phyloP scores from a whole-genome alignment of 2,888 invertebrate species.

The Lasioglossum villosulum region DNA sequence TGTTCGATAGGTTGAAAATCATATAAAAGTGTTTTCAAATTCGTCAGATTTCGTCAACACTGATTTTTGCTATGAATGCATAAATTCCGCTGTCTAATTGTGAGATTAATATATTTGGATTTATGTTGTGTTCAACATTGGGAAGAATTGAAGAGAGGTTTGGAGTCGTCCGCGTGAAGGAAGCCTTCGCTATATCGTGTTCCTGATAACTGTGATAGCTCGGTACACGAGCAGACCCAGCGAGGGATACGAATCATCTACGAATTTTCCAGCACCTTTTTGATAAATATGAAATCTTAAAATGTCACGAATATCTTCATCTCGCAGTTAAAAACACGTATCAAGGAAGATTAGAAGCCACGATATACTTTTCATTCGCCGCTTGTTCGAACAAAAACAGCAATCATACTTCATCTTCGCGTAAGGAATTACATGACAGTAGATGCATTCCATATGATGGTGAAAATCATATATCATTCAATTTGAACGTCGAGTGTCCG shows the following conservation, averaged over 20 bases:
- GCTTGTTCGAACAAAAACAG: not conserved
- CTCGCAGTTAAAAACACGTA: not conserved
- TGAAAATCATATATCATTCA: constrained; percentile 2
- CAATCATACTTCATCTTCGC: not conserved
- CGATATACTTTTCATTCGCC: not conserved
- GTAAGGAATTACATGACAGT: not conserved
- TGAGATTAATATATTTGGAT: not conserved
- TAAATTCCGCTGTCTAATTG: too few relatives aligned
- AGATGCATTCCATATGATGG: not conserved
- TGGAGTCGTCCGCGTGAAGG: constrained; percentile 28
- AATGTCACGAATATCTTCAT: not conserved
- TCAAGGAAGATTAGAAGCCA: not conserved
- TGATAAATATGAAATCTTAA: too few relatives aligned
- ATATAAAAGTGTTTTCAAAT: too few relatives aligned
- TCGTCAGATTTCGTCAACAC: too few relatives aligned
- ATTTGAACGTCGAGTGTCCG: not conserved
- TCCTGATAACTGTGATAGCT: constrained; percentile 45
- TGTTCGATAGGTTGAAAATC: too few relatives aligned
- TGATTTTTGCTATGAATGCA: too few relatives aligned
- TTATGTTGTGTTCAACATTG: not conserved
- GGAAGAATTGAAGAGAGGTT: constrained; percentile 4
- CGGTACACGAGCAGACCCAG: not conserved
- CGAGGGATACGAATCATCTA: constrained; percentile 7
- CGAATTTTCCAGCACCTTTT: not conserved
- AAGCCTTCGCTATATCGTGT: constrained; percentile 37